Evolutionary conservation across 2,113 vertebrate genomes (phyloP), one percentile per base, ranked within the genome.

Genomic region (Origma solitaria): DNA sequence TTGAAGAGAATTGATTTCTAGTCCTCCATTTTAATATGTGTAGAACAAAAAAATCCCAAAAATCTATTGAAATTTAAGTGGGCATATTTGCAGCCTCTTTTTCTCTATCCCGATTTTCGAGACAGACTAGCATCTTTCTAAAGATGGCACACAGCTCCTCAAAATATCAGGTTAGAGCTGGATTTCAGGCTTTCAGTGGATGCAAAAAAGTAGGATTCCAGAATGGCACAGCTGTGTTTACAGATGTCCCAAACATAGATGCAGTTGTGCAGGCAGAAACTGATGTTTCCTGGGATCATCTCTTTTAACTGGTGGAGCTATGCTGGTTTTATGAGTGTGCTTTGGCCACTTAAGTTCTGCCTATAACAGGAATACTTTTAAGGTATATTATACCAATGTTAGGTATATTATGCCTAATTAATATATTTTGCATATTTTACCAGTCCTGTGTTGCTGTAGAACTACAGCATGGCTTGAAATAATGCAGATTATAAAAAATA

Each of bases 221-320:
- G 88, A 93, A 40, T 15, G 70, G n/a, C 80, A 70, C 82, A 94
- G 82, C 96, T 97, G 91, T 96, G 88, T 92, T 93, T 94, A 62
- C 83, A 81, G 68, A 81, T 78, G 60, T 57, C 72, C 40, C 47
- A 62, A 70, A 54, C 51, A 47, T 5, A 83, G 86, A 88, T 83
- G 44, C 27, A 70, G 49, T 78, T 86, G 17, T 44, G 62, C 33
- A 88, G 72, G 51, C 69, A 95, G 61, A 86, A 93, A 42, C 19
- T 78, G 56, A 44, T 83, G 28, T 92, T 92, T 88, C n/a, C 68
- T 31, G 30, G 35, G 51, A 73, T 73, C 42, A 44, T 80, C 24
- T 83, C 58, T 73, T 86, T 84, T 50, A 86, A 70, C 68, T 93
- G 57, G 28, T 72, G 72, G 49, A 69, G 20, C 20, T 69, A 28